Conservation (phyloP, 2,797 vertebrate genomes). For the Siniperca obscura region DNA sequence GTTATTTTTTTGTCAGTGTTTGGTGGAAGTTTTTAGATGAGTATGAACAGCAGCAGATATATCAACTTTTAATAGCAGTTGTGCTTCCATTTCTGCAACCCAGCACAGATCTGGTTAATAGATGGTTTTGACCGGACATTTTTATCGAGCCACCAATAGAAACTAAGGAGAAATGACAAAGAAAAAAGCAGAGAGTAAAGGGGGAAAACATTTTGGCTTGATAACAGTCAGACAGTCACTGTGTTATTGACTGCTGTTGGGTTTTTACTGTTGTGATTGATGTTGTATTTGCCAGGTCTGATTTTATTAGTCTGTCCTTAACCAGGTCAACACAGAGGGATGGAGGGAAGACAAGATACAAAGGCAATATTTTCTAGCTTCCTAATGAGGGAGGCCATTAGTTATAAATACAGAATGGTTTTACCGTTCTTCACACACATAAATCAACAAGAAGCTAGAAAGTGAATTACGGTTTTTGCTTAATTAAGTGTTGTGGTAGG, state of each 20-base stretch:
- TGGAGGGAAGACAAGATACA: constrained; percentile 30
- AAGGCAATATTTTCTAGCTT: constrained; percentile 42
- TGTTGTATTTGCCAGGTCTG: constrained; percentile 55
- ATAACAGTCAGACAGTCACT: constrained; percentile 41
- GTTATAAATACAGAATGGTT: constrained; percentile 50
- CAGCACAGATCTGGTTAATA: constrained; percentile 26
- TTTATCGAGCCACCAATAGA: constrained; percentile 40
- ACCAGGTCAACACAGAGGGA: constrained; percentile 51
- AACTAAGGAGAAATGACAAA: constrained; percentile 28
- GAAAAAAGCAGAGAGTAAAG: neutral
- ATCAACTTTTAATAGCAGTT: constrained; percentile 39
- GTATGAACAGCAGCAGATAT: constrained; percentile 26
- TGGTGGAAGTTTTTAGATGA: constrained; percentile 46
- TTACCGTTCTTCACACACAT: constrained; percentile 38
- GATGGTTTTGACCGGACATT: neutral
- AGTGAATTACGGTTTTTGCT: constrained; percentile 38
- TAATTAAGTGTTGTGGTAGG: constrained; percentile 47
- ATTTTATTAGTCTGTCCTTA: constrained; percentile 72
- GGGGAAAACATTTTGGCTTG: constrained; percentile 36
- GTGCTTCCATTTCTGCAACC: constrained; percentile 36
- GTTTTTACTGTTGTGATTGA: constrained; percentile 71
- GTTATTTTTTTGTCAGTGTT: constrained; percentile 28
- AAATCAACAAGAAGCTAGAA: constrained; percentile 54
- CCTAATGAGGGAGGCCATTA: constrained; percentile 56
- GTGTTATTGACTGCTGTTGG: constrained; percentile 67